These are phyloP conservation scores for Saccostrea cuccullata DNA, from an alignment of 1,140 invertebrate species.

Conservation along the genomic window DNA sequence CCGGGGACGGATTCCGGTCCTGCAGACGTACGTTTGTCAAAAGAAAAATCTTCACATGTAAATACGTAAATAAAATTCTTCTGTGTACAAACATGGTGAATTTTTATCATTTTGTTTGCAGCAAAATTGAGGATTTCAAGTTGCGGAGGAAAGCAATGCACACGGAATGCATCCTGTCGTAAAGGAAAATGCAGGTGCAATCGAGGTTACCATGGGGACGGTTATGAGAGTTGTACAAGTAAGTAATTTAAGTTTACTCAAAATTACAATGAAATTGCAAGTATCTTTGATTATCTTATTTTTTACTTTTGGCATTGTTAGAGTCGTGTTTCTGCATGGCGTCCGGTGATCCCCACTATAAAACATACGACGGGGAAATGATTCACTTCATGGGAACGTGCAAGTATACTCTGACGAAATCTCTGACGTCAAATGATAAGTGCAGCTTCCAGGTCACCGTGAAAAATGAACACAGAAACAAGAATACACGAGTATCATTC, in stretches of 20 bases:
- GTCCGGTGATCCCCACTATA: constrained; percentile 94
- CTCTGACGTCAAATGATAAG: constrained; percentile 43
- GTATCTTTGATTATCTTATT: neutral
- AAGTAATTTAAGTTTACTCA: constrained; percentile 36
- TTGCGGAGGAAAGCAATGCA: constrained; percentile 45
- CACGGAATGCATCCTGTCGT: constrained; percentile 27
- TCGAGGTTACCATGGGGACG: constrained; percentile 48
- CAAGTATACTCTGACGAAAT: constrained; percentile 74
- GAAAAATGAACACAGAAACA: constrained; percentile 83
- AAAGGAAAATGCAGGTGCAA: constrained; percentile 50
- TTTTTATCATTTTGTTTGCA: neutral
- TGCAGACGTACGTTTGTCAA: constrained; percentile 38
- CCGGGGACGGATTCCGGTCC: constrained; percentile 45
- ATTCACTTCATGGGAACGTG: constrained; percentile 88
- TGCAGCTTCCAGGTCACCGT: constrained; percentile 90
- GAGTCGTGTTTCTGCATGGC: constrained; percentile 92
- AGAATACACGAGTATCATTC: constrained; percentile 58
- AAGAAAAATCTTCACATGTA: neutral
- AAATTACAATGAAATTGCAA: no score
- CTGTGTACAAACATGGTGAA: neutral
- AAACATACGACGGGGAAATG: constrained; percentile 93
- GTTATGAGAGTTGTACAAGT: constrained; percentile 43
- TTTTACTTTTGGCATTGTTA: constrained; percentile 69
- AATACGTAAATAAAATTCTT: neutral
- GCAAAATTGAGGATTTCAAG: neutral